Percentiles rank a stretch among this genome's conserved stretches.
phyloP scores from a whole-genome alignment of 2,797 vertebrate genomes.

The Tokudaia tokunoshimensis region DNA sequence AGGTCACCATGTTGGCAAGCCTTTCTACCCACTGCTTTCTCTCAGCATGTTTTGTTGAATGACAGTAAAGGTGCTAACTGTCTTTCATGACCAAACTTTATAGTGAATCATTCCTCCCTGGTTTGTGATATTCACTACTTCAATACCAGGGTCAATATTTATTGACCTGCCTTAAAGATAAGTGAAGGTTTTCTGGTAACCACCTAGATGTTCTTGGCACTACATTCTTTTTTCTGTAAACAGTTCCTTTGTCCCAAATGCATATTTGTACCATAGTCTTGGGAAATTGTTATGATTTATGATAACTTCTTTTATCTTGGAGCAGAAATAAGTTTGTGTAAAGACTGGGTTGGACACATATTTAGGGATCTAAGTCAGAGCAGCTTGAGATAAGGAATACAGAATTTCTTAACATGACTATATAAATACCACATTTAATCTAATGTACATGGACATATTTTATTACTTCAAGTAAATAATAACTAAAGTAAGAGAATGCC shows the following conservation, averaged over 20 bases:
- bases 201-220: not conserved
- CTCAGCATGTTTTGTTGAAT: not conserved
- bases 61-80: not conserved
- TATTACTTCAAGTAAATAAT: slow-evolving; percentile 34
- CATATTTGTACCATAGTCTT: not conserved
- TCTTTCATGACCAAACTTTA: not conserved
- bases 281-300: too few relatives aligned
- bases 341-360: not conserved
- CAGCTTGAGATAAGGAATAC: not conserved
- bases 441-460: slow-evolving; percentile 9
- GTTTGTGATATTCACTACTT: not conserved
- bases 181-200: not conserved
- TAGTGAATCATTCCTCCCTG: not conserved
- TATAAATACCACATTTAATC: not conserved
- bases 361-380: not conserved
- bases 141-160: not conserved
- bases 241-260: not conserved
- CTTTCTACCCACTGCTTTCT: not conserved
- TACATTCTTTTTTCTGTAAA: not conserved
- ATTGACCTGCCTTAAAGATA: not conserved
- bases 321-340: not conserved
- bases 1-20: not conserved
- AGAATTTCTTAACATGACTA: slow-evolving; percentile 13
- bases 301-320: not conserved
- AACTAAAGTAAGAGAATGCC: slow-evolving; percentile 15